A percentile compares a stretch with the other conserved stretches of the same genome.
Conservation (phyloP, 2,797 vertebrate species). For the Pseudochirops corinnae region DNA sequence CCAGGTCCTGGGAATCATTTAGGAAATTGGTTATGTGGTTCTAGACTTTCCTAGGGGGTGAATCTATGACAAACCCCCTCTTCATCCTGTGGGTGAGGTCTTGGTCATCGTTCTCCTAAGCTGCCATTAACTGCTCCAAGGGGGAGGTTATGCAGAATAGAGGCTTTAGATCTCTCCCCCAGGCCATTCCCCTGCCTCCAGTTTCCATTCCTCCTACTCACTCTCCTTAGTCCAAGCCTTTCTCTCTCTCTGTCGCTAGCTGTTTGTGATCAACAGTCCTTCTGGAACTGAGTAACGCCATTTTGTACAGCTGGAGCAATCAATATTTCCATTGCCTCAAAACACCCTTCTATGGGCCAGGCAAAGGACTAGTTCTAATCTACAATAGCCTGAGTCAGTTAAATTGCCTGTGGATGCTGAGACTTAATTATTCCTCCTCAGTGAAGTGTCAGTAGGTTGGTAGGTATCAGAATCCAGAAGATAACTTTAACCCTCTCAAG, state of each 20-base stretch:
- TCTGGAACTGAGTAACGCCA: neutral
- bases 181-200: neutral
- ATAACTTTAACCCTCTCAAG: neutral
- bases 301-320: neutral
- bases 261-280: neutral
- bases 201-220: neutral
- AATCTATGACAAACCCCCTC: neutral
- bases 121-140: neutral
- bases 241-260: neutral
- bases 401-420: neutral
- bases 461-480: neutral
- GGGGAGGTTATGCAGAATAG: neutral
- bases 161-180: neutral
- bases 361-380: neutral
- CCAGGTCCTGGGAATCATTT: neutral
- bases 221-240: neutral
- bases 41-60: neutral
- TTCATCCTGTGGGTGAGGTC: neutral
- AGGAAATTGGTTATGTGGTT: neutral
- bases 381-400: neutral
- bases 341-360: neutral
- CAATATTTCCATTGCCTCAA: neutral
- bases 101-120: neutral
- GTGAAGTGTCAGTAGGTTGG: neutral
- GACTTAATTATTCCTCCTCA: neutral